Base-by-base conservation (phyloP, 2,888 invertebrate genomes). In the Drosophila atripex region DNA sequence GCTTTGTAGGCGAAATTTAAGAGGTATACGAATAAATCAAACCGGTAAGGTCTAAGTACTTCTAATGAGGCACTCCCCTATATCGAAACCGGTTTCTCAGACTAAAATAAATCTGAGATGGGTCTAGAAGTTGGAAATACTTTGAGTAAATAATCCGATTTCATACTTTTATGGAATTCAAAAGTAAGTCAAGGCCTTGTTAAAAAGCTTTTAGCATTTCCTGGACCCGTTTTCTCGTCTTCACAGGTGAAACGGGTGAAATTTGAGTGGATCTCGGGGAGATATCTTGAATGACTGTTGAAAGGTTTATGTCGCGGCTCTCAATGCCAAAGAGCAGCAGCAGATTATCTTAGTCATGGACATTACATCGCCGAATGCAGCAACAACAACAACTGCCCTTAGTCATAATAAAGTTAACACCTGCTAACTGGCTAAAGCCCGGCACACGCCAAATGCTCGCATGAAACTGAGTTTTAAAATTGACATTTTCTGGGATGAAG, bases 211-310 rank as follows among this genome's bases (percentile, higher is more conserved):
- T 63, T 23, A 32, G 16, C 21, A 51, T 14, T 71, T 58, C 49
- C 60, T 53, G 52, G 53, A 53, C 56, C 38, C 47, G 39, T 38
- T 56, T 52, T 35, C 47, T 35, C 47, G 52, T 43, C 32, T 66
- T 55, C 50, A 65, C 68, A 72, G 77, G 82, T 85, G 85, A 54
- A 49, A 63, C 68, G 71, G 77, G 82, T 85, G 80, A 77, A 85
- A 82, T 79, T 77, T 41, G 60, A 71, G 71, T 59, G 57, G 55
- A 73, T 71, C 56, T 66, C 56, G 45, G 50, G 56, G 51, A 53
- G 52, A 63, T 21, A 39, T 45, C 46, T 52, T 28, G 43, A 21
- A 41, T 51, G 39, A 50, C 58, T 39, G 50, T 56, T 23, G 50
- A 39, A 45, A 59, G 56, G 35, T 47, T 57, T 35, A 58, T 56